Base-by-base conservation (phyloP, 1,140 invertebrate genomes). In the Manduca sexta region DNA sequence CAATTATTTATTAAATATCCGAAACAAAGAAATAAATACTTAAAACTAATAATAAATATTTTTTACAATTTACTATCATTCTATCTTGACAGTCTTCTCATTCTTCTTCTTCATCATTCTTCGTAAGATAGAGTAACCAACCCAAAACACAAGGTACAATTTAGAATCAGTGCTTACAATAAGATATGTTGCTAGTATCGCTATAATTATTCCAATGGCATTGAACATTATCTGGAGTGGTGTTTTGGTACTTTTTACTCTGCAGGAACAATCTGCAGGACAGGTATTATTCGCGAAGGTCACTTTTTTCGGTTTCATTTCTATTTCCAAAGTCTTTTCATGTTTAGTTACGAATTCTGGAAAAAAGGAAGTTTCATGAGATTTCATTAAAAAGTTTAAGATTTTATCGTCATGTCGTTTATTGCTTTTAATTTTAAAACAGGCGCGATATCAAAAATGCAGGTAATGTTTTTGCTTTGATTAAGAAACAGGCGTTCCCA, bases 121-220 rank as follows among this genome's bases (percentile, higher is more conserved):
- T 33, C 80, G 62, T 4, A 82, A 49, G 5, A 84, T 60, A 3
- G 80, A 84, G 16, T 79, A 84, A 13, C 47, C 55, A 1, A 84
- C 46, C 80, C 80, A 84, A 42, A 84, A 80, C 12, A 78, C 47
- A 11, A 84, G 51, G 43, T 82, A 84, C 3, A 80, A 42, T 6
- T 74, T 78, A 5, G 80, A 75, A 44, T 84, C 69, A 4, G 71
- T 73, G n/a, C 56, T 75, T 0, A 81, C 54, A 13, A 84, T 71
- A 56, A 84, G 45, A 37, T 82, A 84, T 4, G 70, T 69, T 1
- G 78, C 80, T 17, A 77, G 44, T 2, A 80, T 29, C 0, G 78
- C 78, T 3, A 77, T 43, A 0, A 82, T 11, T 6, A 84, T 74
- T 2, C 80, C 78, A 3, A 74, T 14, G 2, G 61, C 65, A 7